phyloP scores from a whole-genome alignment of 2,888 invertebrate species.

The Cybosia mesomella region DNA sequence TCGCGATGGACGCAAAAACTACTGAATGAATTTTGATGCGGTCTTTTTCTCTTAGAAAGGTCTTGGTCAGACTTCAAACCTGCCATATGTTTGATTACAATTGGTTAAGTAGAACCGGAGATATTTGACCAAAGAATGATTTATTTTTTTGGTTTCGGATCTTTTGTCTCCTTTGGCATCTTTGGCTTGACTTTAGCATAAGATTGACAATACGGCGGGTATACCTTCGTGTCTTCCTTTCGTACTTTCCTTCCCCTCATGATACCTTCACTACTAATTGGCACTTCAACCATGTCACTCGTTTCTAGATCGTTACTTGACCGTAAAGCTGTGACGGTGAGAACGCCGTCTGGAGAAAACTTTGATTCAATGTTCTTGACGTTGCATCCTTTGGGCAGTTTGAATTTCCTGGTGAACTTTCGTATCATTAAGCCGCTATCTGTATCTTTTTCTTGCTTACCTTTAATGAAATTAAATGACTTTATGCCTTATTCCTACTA shows the following conservation, averaged over 20 bases:
- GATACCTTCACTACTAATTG: conserved; percentile 43
- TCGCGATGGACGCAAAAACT: too few species aligned
- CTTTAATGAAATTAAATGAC: background rate
- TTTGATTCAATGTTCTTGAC: conserved; percentile 62
- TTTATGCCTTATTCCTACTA: background rate
- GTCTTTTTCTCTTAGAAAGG: too few species aligned
- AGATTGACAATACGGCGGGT: background rate
- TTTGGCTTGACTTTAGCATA: conserved; percentile 19
- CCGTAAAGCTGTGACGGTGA: conserved; percentile 70
- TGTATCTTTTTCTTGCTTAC: conserved; percentile 66
- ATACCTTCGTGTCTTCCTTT: background rate
- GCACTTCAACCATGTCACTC: conserved; percentile 58
- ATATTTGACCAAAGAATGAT: too few species aligned
- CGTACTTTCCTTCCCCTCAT: background rate
- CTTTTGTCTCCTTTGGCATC: background rate
- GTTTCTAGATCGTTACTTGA: conserved; percentile 57
- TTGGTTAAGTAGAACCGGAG: too few species aligned
- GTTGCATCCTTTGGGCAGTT: conserved; percentile 70
- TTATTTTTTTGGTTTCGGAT: conserved; percentile 1
- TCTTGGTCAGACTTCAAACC: too few species aligned
- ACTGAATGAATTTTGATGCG: too few species aligned
- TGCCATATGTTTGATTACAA: too few species aligned
- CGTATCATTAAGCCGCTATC: conserved; percentile 45
- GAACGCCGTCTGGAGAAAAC: conserved; percentile 65
- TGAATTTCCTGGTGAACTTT: conserved; percentile 73